Percentiles rank a stretch among this genome's conserved stretches.
phyloP scores from a whole-genome alignment of 2,113 vertebrate species.

The Mormyrus iriodes region DNA sequence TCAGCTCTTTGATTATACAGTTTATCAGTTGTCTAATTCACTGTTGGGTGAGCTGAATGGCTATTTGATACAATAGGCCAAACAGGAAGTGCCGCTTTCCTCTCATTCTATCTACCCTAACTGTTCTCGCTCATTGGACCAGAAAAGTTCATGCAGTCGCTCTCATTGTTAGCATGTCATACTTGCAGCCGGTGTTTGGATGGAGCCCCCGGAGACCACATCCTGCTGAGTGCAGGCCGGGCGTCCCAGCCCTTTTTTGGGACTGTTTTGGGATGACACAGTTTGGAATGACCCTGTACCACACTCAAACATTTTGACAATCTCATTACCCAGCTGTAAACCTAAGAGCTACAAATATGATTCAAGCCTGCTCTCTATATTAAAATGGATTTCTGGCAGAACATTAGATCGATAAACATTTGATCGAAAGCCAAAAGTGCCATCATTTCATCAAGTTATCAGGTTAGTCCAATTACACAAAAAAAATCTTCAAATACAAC shows the following conservation, averaged over 20 bases:
- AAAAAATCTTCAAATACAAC: not conserved
- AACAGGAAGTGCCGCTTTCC: not conserved
- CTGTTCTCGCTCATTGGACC: not conserved
- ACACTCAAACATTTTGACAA: not conserved
- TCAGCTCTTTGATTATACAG: not conserved
- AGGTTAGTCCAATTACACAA: not conserved
- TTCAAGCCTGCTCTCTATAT: not conserved
- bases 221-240: not conserved
- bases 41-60: not conserved
- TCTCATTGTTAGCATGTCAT: not conserved
- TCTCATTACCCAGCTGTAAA: not conserved
- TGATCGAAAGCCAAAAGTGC: too few species aligned
- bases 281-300: not conserved
- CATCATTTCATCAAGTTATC: too few species aligned
- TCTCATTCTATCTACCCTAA: not conserved
- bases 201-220: not conserved
- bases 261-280: not conserved
- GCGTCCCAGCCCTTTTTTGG: not conserved
- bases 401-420: not conserved
- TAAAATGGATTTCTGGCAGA: not conserved
- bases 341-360: not conserved
- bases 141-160: not conserved
- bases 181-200: not conserved
- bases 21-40: not conserved
- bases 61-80: not conserved